Base-by-base conservation (phyloP, 2,113 vertebrate species). In the Epinephelus lanceolatus region DNA sequence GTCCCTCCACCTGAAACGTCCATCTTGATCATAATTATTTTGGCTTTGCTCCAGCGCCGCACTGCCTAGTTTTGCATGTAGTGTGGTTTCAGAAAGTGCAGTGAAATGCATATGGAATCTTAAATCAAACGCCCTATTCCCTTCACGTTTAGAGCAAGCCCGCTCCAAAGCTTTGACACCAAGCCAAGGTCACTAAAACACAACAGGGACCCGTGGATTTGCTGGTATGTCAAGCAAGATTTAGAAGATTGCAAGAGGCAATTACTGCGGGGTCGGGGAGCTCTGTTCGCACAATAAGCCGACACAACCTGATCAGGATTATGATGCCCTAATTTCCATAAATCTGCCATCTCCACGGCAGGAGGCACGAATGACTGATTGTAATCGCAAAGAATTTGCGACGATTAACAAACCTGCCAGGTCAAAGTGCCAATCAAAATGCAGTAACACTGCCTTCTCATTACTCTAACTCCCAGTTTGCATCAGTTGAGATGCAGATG, bases 291-390 rank as follows among this genome's bases (percentile, higher is more conserved):
- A 87, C 73, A 88, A 78, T 92, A 90, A 92, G 87, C 87, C 80
- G 68, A 86, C 82, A 87, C 78, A 88, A 93, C 90, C 91, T 93
- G 91, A 93, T 93, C 91, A 84, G 92, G 91, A 94, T 94, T 94
- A 94, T 88, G 89, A 93, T 90, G 84, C 88, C 89, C 86, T 92
- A 71, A 93, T 94, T 91, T 94, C 90, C 91, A 95, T 94, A 93
- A 91, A 89, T 86, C 88, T 88, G 78, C 88, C 91, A 93, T 91
- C 77, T 69, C 51, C 76, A 18, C 81, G 8, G 86, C 88, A 86
- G 87, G 87, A 89, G 81, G 76, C 74, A 71, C 3, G 19, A 74
- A 81, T 90, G 88, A 92, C 81, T 88, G 88, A 93, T 92, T 88
- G 82, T 91, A 91, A 92, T 94, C 87, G 74, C 72, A 76, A 81